Evolutionary conservation across 1,140 invertebrate genomes (phyloP).

Genomic region (Hormaphis cornu): DNA sequence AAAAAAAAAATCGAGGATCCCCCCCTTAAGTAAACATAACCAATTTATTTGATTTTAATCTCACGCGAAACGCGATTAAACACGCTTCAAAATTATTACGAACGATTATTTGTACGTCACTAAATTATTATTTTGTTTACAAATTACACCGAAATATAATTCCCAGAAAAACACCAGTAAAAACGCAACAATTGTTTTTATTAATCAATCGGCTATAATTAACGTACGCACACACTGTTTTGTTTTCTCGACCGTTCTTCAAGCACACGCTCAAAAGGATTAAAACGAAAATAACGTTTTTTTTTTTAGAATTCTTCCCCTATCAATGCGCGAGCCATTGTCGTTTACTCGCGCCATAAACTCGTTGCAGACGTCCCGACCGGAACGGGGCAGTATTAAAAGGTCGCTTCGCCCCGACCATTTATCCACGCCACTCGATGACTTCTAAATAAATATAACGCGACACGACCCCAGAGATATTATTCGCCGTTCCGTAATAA

Average conservation of each 20-base stretch:
- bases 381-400: slow-evolving; percentile 15
- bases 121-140: too few species aligned
- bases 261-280: background rate
- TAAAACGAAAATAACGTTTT: background rate
- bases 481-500: background rate
- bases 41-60: too few species aligned
- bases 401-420: background rate
- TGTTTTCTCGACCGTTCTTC: background rate
- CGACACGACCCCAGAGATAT: background rate
- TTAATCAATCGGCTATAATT: too few species aligned
- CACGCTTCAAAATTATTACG: too few species aligned
- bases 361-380: background rate
- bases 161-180: too few species aligned
- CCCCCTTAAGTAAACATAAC: too few species aligned
- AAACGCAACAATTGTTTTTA: too few species aligned
- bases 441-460: slow-evolving; percentile 23
- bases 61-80: too few species aligned
- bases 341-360: slow-evolving; percentile 10
- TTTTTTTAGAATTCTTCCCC: background rate
- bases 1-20: too few species aligned
- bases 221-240: background rate
- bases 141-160: too few species aligned
- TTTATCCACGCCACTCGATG: slow-evolving; percentile 22
- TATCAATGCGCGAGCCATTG: slow-evolving; percentile 1
- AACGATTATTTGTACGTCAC: too few species aligned